Percentiles rank a stretch among this genome's conserved stretches.
Evolutionary conservation across 2,797 vertebrate species (phyloP).

Genomic region (Pampus argenteus): DNA sequence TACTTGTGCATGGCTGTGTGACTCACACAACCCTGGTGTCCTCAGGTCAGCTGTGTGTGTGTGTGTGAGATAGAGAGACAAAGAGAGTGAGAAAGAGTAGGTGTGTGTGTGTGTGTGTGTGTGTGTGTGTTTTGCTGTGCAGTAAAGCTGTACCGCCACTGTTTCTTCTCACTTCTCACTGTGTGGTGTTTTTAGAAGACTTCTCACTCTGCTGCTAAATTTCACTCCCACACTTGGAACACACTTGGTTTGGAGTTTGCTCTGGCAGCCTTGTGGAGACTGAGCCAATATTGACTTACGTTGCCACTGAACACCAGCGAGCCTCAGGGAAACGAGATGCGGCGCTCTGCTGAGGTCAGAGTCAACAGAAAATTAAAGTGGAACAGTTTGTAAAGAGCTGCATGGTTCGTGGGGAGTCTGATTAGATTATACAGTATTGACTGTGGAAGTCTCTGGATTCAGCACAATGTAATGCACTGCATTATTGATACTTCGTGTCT

Average conservation of each 20-base stretch:
- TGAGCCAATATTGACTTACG: slow-evolving; percentile 61
- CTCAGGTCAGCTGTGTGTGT: slow-evolving; percentile 16
- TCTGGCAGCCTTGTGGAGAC: slow-evolving; percentile 34
- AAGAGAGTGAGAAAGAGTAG: no score
- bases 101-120: neutral
- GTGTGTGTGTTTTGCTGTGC: slow-evolving; percentile 15
- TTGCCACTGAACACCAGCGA: slow-evolving; percentile 32
- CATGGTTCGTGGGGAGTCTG: slow-evolving; percentile 18
- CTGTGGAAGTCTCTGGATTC: slow-evolving; percentile 3
- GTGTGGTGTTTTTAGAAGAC: slow-evolving; percentile 36
- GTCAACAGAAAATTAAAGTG: slow-evolving; percentile 37
- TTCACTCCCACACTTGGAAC: slow-evolving; percentile 53
- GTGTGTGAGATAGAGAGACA: neutral
- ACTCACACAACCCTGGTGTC: slow-evolving; percentile 7
- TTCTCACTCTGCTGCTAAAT: slow-evolving; percentile 67
- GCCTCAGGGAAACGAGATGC: slow-evolving; percentile 35
- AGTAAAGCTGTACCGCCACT: slow-evolving; percentile 22
- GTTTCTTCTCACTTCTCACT: slow-evolving; percentile 43
- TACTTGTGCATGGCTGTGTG: neutral
- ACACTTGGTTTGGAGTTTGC: slow-evolving; percentile 31
- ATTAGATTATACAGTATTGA: neutral
- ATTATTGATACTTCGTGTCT: neutral
- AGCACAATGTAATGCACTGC: neutral
- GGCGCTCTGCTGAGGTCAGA: slow-evolving; percentile 47
- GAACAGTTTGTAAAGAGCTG: slow-evolving; percentile 33